Evolutionary conservation across 2,888 invertebrate species (phyloP).

Genomic region (Tanytarsus gracilentus): DNA sequence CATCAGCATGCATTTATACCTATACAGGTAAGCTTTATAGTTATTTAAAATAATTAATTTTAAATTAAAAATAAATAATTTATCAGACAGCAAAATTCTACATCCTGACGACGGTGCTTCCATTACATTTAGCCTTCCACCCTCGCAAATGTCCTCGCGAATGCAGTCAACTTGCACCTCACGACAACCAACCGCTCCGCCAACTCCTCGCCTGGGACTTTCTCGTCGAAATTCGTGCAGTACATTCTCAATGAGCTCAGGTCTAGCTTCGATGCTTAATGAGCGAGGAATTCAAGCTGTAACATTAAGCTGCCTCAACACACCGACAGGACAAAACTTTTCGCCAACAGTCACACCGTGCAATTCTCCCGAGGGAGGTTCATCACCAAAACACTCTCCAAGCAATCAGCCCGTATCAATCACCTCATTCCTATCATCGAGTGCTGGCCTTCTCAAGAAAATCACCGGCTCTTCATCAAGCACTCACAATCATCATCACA

Average conservation of each 20-base stretch:
- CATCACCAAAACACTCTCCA: background rate
- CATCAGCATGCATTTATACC: slow-evolving; percentile 71
- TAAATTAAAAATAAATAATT: too few species aligned
- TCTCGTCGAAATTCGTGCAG: slow-evolving; percentile 74
- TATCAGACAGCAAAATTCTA: slow-evolving; percentile 81
- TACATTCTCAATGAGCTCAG: slow-evolving; percentile 60
- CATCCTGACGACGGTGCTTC: slow-evolving; percentile 79
- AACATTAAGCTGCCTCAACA: slow-evolving; percentile 57
- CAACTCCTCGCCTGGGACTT: slow-evolving; percentile 44
- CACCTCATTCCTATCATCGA: slow-evolving; percentile 11
- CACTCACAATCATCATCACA: background rate
- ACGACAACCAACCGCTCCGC: slow-evolving; percentile 35
- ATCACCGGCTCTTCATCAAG: background rate
- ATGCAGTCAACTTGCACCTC: slow-evolving; percentile 52
- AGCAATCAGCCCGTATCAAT: slow-evolving; percentile 32
- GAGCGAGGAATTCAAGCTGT: slow-evolving; percentile 66
- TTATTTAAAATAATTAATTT: too few species aligned
- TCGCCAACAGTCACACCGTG: slow-evolving; percentile 80
- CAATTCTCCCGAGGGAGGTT: slow-evolving; percentile 62
- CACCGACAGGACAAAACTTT: slow-evolving; percentile 56
- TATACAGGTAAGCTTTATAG: too few species aligned
- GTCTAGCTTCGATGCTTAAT: slow-evolving; percentile 69
- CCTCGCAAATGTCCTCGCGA: slow-evolving; percentile 58
- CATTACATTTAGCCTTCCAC: slow-evolving; percentile 49
- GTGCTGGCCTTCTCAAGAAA: slow-evolving; percentile 10